phyloP scores from a whole-genome alignment of 2,888 invertebrate genomes.

The Euplagia quadripunctaria region DNA sequence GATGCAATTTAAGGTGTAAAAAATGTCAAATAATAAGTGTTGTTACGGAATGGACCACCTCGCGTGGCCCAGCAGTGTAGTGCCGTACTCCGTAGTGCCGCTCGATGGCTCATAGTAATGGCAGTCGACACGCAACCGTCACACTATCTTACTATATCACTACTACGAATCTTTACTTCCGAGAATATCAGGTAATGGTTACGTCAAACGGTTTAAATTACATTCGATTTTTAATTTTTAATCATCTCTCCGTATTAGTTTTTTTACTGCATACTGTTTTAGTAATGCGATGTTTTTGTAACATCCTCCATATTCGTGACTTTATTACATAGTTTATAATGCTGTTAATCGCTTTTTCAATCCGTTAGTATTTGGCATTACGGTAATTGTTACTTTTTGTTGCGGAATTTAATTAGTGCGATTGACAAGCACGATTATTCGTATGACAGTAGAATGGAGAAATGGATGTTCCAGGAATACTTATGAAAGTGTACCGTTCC shows the following conservation, averaged over 20 bases:
- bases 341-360: neutral
- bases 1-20: constrained; percentile 28
- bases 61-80: constrained; percentile 8
- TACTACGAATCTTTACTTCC: constrained; percentile 48
- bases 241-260: neutral
- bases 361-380: neutral
- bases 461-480: neutral
- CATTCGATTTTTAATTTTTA: constrained; percentile 9
- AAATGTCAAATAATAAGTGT: constrained; percentile 33
- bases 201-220: constrained; percentile 55
- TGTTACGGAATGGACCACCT: constrained; percentile 33
- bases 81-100: constrained; percentile 42
- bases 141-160: constrained; percentile 50
- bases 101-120: constrained; percentile 54
- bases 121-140: constrained; percentile 48
- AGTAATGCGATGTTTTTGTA: neutral
- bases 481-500: constrained; percentile 39
- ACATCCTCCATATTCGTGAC: no score
- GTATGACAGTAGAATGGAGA: constrained; percentile 21
- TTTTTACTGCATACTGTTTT: neutral
- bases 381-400: constrained; percentile 10
- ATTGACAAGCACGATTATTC: constrained; percentile 23
- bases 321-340: neutral
- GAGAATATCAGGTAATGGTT: constrained; percentile 55
- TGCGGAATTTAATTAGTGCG: constrained; percentile 8